Base-by-base conservation (phyloP, 2,888 invertebrate species). In the Pyrgus malvae region DNA sequence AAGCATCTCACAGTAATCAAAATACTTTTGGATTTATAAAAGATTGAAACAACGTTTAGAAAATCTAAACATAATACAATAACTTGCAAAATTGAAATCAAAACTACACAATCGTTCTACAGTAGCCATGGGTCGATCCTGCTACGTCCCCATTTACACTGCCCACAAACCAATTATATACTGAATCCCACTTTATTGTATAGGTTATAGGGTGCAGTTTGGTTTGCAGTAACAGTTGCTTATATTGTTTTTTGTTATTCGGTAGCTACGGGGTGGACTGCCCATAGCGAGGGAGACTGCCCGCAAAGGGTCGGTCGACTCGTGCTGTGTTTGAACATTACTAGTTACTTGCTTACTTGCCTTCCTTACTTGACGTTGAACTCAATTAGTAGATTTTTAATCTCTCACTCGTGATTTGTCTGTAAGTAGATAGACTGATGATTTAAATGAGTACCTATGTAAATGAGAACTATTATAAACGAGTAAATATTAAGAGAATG, bases 271-370 rank as follows among this genome's bases (percentile, higher is more conserved):
- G 86, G 90, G 87, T 81, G 87, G 74, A 85, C 88, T 90, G 89
- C 88, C 88, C 88, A 88, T 80, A 76, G 77, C 69, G 71, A 80
- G 87, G 88, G 87, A 76, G 85, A 86, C 86, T 86, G 89, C 72
- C 89, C 90, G 87, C 85, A 89, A 83, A 87, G 89, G 88, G 83
- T 83, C 80, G 77, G 76, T 75, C 73, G 81, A 70, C 69, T 66
- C 40, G 69, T 79, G 89, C 80, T 65, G 60, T 78, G 80, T 88
- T 88, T 76, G 66, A 60, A 76, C 60, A 23, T n/a, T 40, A 3
- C 11, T 27, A 11, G 17, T 17, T 37, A 6, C 6, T n/a, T 31
- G 31, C 44, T 44, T 19, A 38, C 38, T 38, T 38, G 38, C 38
- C 31, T n/a, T 3, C 3, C 1, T 29, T 1, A n/a, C 3, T 3